Evolutionary conservation across 2,113 vertebrate genomes (phyloP).

Genomic region (Baryphthengus martii): DNA sequence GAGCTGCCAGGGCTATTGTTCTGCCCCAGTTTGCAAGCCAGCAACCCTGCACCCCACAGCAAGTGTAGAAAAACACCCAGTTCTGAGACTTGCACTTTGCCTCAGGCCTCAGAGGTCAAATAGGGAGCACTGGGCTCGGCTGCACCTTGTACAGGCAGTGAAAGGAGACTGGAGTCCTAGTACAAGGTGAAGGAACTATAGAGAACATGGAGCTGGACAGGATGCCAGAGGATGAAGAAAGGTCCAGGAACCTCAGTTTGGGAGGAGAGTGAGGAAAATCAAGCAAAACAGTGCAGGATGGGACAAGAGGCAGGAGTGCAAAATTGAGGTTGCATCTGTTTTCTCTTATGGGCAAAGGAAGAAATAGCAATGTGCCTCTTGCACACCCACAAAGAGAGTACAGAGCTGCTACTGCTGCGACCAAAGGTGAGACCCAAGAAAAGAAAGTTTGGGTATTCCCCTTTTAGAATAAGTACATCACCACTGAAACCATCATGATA

Average conservation of each 20-base stretch:
- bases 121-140: background rate
- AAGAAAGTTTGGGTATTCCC: background rate
- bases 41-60: background rate
- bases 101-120: background rate
- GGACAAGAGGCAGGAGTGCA: background rate
- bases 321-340: background rate
- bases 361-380: background rate
- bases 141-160: background rate
- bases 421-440: background rate
- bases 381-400: background rate
- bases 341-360: background rate
- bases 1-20: background rate
- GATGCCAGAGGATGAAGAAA: background rate
- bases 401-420: background rate
- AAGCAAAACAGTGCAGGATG: background rate
- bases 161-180: background rate
- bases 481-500: background rate
- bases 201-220: background rate
- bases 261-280: background rate
- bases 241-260: background rate
- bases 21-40: background rate
- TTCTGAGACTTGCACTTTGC: background rate
- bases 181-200: background rate
- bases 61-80: background rate
- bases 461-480: background rate